These are phyloP conservation scores for Anisognathus igniventris DNA, from an alignment of 2,797 vertebrate genomes.

Conservation along the genomic window DNA sequence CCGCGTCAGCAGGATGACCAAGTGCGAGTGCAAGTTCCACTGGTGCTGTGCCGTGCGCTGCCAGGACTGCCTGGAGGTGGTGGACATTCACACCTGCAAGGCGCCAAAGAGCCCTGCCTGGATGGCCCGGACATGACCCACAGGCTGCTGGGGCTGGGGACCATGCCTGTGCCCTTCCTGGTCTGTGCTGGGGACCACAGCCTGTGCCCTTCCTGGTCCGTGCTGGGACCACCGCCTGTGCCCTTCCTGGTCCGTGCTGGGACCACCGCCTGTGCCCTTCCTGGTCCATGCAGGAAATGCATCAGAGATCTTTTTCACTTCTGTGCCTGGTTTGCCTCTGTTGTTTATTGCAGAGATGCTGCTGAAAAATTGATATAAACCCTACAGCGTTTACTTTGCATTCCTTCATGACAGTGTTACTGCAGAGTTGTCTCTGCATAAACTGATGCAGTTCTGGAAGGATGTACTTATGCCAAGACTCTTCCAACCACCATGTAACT, in stretches of 20 bases:
- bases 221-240: not conserved
- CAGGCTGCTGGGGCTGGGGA: not conserved
- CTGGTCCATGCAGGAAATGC: not conserved
- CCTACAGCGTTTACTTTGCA: not conserved
- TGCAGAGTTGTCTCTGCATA: not conserved
- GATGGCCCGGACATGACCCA: constrained; percentile 65
- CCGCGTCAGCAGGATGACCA: constrained; percentile 83
- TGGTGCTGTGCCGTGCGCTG: constrained; percentile 95
- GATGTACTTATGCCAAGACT: not conserved
- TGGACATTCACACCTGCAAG: constrained; percentile 93
- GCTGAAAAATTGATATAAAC: not conserved
- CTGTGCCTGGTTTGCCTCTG: not conserved
- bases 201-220: not conserved
- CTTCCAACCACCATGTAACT: not conserved
- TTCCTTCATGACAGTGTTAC: not conserved
- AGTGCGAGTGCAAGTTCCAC: constrained; percentile 96
- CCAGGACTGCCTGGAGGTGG: constrained; percentile 88
- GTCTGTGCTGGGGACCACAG: not conserved
- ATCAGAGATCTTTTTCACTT: not conserved
- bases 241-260: not conserved
- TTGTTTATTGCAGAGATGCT: not conserved
- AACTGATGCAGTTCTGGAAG: not conserved
- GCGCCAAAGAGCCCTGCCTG: constrained; percentile 75
- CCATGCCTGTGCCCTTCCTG: not conserved
- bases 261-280: not conserved